Conservation (phyloP, 2,113 vertebrate genomes). For the Colius striatus region DNA sequence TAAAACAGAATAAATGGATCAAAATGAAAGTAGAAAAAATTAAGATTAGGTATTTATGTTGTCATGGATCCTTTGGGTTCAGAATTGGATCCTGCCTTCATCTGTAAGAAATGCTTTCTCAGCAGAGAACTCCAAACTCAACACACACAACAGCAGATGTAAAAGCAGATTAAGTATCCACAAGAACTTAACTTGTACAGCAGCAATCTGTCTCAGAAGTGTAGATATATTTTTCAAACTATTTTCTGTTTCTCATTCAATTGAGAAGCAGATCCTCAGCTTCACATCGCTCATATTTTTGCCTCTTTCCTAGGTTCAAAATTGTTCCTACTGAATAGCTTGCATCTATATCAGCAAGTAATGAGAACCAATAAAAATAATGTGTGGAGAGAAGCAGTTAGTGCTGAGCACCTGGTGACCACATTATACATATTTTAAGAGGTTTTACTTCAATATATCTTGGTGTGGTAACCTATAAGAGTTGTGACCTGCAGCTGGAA, state of each 20-base stretch:
- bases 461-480: neutral
- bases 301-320: neutral
- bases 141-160: neutral
- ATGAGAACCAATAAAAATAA: neutral
- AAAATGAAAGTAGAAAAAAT: neutral
- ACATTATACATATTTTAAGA: neutral
- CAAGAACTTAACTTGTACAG: neutral
- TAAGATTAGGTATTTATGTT: neutral
- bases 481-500: neutral
- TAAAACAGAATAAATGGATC: neutral
- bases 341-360: neutral
- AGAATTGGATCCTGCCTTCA: neutral
- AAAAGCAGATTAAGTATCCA: neutral
- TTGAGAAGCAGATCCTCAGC: neutral
- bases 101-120: neutral
- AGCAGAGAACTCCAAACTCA: neutral
- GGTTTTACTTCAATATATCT: neutral
- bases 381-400: neutral
- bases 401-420: neutral
- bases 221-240: neutral
- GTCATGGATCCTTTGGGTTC: neutral
- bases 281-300: neutral
- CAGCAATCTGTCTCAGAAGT: neutral
- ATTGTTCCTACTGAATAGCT: neutral
- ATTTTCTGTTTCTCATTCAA: neutral